These are phyloP conservation scores for Macrocentrus cingulum DNA, from an alignment of 1,140 invertebrate species.

Conservation along the genomic window DNA sequence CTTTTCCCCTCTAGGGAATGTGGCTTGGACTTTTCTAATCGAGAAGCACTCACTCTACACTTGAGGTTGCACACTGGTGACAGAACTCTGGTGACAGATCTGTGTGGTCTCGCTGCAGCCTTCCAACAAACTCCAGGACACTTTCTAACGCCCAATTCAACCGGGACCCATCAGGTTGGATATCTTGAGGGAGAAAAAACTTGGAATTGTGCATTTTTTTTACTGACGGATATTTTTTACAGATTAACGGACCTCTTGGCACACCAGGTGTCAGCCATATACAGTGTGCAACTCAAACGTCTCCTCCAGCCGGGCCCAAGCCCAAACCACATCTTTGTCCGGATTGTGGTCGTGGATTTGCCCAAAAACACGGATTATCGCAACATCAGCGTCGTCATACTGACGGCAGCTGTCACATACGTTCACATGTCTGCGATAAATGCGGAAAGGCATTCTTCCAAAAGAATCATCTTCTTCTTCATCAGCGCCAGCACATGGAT, in stretches of 20 bases:
- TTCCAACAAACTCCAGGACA: slow-evolving; percentile 67
- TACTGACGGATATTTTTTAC: slow-evolving; percentile 25
- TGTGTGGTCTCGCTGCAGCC: slow-evolving; percentile 78
- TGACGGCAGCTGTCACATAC: slow-evolving; percentile 76
- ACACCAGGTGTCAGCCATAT: slow-evolving; percentile 52
- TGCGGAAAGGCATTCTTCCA: slow-evolving; percentile 88
- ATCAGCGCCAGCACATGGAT: slow-evolving; percentile 81
- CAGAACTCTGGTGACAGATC: slow-evolving; percentile 80
- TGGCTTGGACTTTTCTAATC: slow-evolving; percentile 67
- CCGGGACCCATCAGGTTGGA: slow-evolving; percentile 61
- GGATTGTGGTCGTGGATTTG: slow-evolving; percentile 82
- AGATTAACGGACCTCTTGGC: slow-evolving; percentile 56
- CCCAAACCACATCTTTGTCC: slow-evolving; percentile 80
- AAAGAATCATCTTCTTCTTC: slow-evolving; percentile 78
- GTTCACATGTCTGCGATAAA: slow-evolving; percentile 78
- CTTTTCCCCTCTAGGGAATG: slow-evolving; percentile 60
- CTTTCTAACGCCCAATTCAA: slow-evolving; percentile 61
- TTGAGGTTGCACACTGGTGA: slow-evolving; percentile 80
- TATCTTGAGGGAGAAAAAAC: not conserved
- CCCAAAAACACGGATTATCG: slow-evolving; percentile 76
- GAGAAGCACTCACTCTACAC: slow-evolving; percentile 77
- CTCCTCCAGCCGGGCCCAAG: slow-evolving; percentile 56
- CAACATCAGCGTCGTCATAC: slow-evolving; percentile 76
- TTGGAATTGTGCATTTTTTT: not conserved
- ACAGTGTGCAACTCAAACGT: slow-evolving; percentile 56